Evolutionary conservation across 2,888 invertebrate genomes (phyloP).

Genomic region (Eupithecia abbreviata): DNA sequence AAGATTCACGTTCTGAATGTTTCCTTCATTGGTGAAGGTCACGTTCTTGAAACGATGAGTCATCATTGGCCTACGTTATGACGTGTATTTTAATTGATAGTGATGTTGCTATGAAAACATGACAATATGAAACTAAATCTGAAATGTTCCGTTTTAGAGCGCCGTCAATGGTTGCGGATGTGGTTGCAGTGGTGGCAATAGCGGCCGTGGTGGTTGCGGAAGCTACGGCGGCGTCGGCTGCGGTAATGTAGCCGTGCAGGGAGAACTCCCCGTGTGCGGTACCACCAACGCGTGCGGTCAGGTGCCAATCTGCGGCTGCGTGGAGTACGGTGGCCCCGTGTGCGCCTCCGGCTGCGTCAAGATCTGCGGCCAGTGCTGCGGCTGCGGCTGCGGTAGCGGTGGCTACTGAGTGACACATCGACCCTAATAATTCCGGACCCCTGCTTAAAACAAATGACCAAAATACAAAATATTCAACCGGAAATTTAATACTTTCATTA

Average conservation of each 20-base stretch:
- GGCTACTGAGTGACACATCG: not conserved
- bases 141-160: not conserved
- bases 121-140: not conserved
- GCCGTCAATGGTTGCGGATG: constrained; percentile 17
- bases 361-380: constrained; percentile 56
- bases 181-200: constrained; percentile 35
- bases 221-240: constrained; percentile 51
- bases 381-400: constrained; percentile 51
- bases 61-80: not conserved
- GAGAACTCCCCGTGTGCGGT: constrained; percentile 58
- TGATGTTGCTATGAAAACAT: not conserved
- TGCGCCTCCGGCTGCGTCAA: constrained; percentile 58
- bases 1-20: not conserved
- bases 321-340: constrained; percentile 56
- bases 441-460: not conserved
- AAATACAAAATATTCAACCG: constrained; percentile 2
- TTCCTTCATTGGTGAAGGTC: not conserved
- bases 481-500: constrained; percentile 5
- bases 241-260: constrained; percentile 54
- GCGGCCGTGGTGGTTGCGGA: constrained; percentile 40
- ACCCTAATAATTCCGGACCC: not conserved
- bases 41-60: not conserved
- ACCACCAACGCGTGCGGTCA: constrained; percentile 53
- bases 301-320: constrained; percentile 59
- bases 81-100: not conserved